Evolutionary conservation across 1,140 invertebrate species (phyloP).

Genomic region (Ylistrum balloti): DNA sequence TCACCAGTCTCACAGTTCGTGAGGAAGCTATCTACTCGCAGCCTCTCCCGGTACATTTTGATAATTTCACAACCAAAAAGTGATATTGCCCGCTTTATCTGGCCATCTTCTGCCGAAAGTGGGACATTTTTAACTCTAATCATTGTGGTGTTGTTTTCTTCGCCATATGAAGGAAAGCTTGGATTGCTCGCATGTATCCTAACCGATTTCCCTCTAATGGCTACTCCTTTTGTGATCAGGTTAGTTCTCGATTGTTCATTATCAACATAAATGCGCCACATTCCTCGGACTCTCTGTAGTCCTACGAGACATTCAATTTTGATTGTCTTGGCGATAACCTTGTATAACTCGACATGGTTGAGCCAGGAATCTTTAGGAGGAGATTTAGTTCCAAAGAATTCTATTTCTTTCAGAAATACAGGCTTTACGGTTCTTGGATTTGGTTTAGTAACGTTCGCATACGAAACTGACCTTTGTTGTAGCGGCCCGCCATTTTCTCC

Average conservation of each 20-base stretch:
- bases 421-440: slow-evolving; percentile 30
- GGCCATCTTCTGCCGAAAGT: too few species aligned
- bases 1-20: too few species aligned
- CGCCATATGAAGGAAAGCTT: too few species aligned
- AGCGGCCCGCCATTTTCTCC: background rate
- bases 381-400: slow-evolving; percentile 12
- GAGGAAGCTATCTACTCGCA: too few species aligned
- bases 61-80: too few species aligned
- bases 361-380: background rate
- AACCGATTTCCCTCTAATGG: slow-evolving; percentile 29
- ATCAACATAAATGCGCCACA: slow-evolving; percentile 48
- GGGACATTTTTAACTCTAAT: too few species aligned
- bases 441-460: background rate
- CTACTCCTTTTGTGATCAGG: background rate
- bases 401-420: slow-evolving; percentile 46
- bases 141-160: too few species aligned
- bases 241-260: background rate
- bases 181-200: slow-evolving; percentile 7
- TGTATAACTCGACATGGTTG: slow-evolving; percentile 43
- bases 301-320: background rate
- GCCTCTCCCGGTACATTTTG: too few species aligned
- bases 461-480: background rate
- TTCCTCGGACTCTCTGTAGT: slow-evolving; percentile 42
- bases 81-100: too few species aligned
- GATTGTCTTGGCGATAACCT: background rate